phyloP scores from a whole-genome alignment of 2,113 vertebrate genomes.

The Trochalopteron elliotii region DNA sequence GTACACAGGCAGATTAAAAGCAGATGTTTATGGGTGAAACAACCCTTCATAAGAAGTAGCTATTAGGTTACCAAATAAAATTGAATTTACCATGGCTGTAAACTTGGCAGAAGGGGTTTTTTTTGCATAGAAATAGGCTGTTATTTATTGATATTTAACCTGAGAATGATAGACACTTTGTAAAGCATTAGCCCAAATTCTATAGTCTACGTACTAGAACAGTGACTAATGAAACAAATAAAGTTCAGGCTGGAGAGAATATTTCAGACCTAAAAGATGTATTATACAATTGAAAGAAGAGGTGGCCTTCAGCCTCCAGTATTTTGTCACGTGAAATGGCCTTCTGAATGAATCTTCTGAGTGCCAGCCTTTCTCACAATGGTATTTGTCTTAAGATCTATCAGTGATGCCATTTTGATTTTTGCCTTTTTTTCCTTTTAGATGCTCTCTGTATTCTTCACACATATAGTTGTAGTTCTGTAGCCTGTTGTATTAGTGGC shows the following conservation, averaged over 20 bases:
- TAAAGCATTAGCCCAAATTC: neutral
- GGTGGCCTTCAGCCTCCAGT: neutral
- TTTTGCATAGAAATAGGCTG: neutral
- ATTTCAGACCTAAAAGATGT: neutral
- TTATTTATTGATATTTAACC: conserved; percentile 47
- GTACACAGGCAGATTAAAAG: conserved; percentile 46
- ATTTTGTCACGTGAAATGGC: neutral
- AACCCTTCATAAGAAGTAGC: conserved; percentile 12
- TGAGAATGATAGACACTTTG: neutral
- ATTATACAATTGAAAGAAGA: neutral
- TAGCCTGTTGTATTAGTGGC: no score
- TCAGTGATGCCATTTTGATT: neutral
- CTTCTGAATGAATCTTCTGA: neutral
- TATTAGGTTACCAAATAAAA: conserved; percentile 54
- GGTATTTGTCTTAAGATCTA: neutral
- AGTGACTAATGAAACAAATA: neutral
- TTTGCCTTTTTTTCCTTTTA: neutral
- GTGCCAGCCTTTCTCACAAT: neutral
- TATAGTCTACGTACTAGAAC: neutral
- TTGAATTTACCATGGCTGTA: conserved; percentile 44
- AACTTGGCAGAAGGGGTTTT: neutral
- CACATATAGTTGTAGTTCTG: neutral
- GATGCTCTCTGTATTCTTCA: neutral
- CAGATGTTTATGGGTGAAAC: conserved; percentile 42
- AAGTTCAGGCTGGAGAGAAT: neutral